Base-by-base conservation (phyloP, 2,888 invertebrate genomes). In the Azorinus chamasolen region DNA sequence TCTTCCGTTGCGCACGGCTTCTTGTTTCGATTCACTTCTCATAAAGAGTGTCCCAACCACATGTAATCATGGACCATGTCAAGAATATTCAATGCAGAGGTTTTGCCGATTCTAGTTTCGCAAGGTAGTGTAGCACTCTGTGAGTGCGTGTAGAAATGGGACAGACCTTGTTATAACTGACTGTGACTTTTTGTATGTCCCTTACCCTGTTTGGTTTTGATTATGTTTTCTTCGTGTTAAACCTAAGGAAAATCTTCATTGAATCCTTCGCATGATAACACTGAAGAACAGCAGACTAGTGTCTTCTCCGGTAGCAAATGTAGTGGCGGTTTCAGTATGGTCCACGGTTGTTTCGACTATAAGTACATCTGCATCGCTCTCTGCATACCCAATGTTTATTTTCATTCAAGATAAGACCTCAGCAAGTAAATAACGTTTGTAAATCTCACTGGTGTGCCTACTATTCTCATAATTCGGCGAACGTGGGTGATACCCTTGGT, bases 281-380 rank as follows among this genome's bases (percentile, higher is more conserved):
- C 18, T 86, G 66, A 1, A 85, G 75, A 12, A 83, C 78, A 85
- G 63, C 16, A 87, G 59, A 68, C 86, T 83, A 22, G 84, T 88
- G 53, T 88, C 86, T 55, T 86, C 85, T 24, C 84, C 87, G 20
- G 84, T 71, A 2, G 86, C 24, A 24, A 53, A 53, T 37, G 83
- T 83, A 3, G 18, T 14, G 16, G 37, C n/a, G 25, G 37, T 41
- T 37, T 32, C 41, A 45, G 84, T 58, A 48, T 24, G 32, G 14
- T 63, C 46, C 14, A 82, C 46, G 10, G 78, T 80, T 25, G 81
- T 85, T 39, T 74, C 24, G 16, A 76, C 84, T 55, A 87, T 85
- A n/a, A 75, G 27, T 1, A 77, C 12, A 61, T 88, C 83, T 41
- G 83, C 85, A 74, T 85, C 83, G 10, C 68, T 70, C 2, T 39